Base-by-base conservation (phyloP, 2,113 vertebrate genomes). In the Melanerpes formicivorus region DNA sequence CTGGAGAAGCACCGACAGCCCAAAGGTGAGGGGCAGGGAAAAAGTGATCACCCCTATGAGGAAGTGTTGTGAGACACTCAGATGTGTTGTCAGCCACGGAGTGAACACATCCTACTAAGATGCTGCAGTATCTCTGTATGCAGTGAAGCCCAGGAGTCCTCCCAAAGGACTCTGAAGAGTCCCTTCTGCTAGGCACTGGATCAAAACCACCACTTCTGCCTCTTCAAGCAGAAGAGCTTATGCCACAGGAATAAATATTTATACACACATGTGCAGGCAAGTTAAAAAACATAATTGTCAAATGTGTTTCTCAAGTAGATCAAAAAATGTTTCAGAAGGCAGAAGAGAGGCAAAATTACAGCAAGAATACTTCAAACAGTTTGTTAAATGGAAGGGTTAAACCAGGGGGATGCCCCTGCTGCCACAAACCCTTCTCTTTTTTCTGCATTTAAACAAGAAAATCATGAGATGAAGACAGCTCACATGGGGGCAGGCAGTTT, bases 101-200 rank as follows among this genome's bases (percentile, higher is more conserved):
- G 44, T 0, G 0, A 76, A 12, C 15, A 14, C 22, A 12, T 29
- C 11, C 10, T 7, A 5, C 15, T 12, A 14, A 0, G 0, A 18
- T 82, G 3, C 54, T 65, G 19, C 26, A 25, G 17, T 3, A 9
- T 26, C n/a, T 62, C 30, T 59, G 26, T 6, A 3, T 0, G 2
- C 19, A 54, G 3, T 26, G 55, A 81, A 79, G n/a, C 9, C 63
- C 67, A 80, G 54, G 46, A 76, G 13, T 15, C 19, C 84, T 87
- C 34, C 30, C 42, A 70, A 89, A 84, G 46, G 26, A 19, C 42
- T 59, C 64, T 32, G 34, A 37, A 18, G 59, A 80, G 26, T 27
- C 29, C 10, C 26, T 78, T 18, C 48, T 77, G n/a, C 6, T 46
- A 71, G 46, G 6, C 14, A 17, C 17, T 26, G 15, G 19, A 77